phyloP scores from a whole-genome alignment of 2,113 vertebrate species.

The Paradoxurus hermaphroditus region DNA sequence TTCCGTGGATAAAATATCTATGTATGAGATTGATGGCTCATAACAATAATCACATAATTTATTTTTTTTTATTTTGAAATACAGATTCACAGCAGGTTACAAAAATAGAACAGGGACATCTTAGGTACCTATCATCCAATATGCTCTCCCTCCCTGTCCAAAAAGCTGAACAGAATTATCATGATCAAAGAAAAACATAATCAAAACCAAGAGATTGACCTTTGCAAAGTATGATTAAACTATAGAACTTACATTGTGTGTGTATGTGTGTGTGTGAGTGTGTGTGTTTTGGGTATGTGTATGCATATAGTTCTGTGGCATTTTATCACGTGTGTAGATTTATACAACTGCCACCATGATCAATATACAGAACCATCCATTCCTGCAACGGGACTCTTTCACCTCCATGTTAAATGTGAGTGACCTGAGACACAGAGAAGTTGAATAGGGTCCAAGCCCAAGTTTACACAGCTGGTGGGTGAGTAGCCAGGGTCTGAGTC shows the following conservation, averaged over 20 bases:
- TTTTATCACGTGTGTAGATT: background rate
- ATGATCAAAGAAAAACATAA: background rate
- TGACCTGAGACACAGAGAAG: background rate
- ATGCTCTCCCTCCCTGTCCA: rapidly evolving
- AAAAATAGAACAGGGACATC: background rate
- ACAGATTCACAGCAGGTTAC: background rate
- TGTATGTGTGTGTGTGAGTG: too few relatives aligned
- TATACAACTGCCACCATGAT: background rate
- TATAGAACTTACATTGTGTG: background rate
- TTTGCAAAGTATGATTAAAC: background rate
- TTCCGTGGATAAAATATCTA: background rate
- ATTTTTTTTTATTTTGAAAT: background rate
- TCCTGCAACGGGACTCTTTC: background rate
- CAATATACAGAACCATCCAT: background rate
- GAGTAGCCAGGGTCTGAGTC: rapidly evolving
- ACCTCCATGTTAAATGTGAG: background rate
- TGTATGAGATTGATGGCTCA: background rate
- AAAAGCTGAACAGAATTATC: background rate
- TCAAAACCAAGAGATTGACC: background rate
- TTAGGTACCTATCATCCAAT: background rate
- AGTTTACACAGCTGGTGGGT: too few relatives aligned
- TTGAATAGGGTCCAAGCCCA: rapidly evolving
- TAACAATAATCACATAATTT: background rate
- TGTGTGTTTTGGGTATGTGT: background rate
- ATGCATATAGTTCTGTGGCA: background rate